Evolutionary conservation across 2,888 invertebrate genomes (phyloP).

Genomic region (Stenoptilia bipunctidactyla): DNA sequence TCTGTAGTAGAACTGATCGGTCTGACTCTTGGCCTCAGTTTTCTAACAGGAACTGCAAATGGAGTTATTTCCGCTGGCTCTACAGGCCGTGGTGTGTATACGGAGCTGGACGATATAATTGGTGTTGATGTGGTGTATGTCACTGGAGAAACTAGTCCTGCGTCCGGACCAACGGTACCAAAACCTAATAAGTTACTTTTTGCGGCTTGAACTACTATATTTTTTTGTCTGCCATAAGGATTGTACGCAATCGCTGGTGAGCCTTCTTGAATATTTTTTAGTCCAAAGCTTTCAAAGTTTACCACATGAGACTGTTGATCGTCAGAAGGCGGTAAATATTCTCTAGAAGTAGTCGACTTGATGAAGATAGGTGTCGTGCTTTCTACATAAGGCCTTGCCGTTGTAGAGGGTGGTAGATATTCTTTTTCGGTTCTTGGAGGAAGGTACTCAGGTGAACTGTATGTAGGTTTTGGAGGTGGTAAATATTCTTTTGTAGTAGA

Average conservation of each 20-base stretch:
- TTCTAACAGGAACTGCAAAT: constrained; percentile 12
- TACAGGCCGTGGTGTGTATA: constrained; percentile 7
- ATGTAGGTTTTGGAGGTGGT: constrained; percentile 9
- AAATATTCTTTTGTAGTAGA: constrained; percentile 14
- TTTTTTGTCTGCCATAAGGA: constrained; percentile 39
- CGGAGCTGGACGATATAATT: constrained; percentile 18
- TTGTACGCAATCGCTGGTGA: constrained; percentile 27
- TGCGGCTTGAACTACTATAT: constrained; percentile 47
- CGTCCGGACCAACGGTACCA: constrained; percentile 42
- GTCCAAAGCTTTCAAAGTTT: constrained; percentile 30
- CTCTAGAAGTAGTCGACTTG: constrained; percentile 29
- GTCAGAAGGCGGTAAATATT: constrained; percentile 46
- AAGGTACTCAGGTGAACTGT: constrained; percentile 14
- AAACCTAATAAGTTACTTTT: constrained; percentile 48
- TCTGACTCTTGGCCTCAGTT: constrained; percentile 1
- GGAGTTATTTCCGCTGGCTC: constrained; percentile 19
- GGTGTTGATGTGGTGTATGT: constrained; percentile 46
- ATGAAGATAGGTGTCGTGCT: neutral
- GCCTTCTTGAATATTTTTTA: constrained; percentile 23
- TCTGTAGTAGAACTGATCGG: constrained; percentile 22
- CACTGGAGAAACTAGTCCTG: constrained; percentile 40
- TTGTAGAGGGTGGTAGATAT: constrained; percentile 29
- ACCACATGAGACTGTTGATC: constrained; percentile 22
- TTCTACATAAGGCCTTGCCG: constrained; percentile 28
- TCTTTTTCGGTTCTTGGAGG: constrained; percentile 18